phyloP scores from a whole-genome alignment of 92 coral and sea anemone genomes.

The Isaurus tuberculatus region DNA sequence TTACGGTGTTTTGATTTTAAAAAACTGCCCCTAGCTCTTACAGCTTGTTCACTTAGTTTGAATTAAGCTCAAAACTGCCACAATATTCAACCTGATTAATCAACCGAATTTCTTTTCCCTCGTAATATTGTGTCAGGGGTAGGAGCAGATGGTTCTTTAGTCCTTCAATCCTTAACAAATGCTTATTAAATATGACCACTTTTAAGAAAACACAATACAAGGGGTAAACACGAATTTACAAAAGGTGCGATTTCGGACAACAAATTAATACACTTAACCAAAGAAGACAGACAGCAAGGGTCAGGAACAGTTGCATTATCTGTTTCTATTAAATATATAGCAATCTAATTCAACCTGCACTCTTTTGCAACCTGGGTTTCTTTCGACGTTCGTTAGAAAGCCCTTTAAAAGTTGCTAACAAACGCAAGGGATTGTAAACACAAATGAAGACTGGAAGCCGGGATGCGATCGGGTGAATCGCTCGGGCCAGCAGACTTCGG shows the following conservation, averaged over 20 bases:
- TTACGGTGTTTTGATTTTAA: not conserved
- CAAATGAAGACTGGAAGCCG: constrained; percentile 28
- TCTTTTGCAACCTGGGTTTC: not conserved
- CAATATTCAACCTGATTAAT: not conserved
- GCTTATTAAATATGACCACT: constrained; percentile 28
- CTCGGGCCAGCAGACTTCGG: not conserved
- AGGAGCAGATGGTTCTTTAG: not conserved
- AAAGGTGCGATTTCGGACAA: constrained; percentile 42
- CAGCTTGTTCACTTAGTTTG: not conserved
- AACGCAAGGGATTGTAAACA: not conserved
- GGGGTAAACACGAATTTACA: constrained; percentile 27
- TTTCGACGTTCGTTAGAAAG: not conserved
- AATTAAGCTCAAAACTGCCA: not conserved
- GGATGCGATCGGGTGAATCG: not conserved
- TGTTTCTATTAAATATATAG: not conserved
- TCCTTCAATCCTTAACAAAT: constrained; percentile 31
- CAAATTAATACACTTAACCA: constrained; percentile 11
- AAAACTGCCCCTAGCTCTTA: not conserved
- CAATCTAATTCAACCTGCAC: not conserved
- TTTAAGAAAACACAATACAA: constrained; percentile 8
- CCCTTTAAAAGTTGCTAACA: constrained; percentile 17
- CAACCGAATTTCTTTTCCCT: constrained; percentile 10
- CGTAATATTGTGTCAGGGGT: not conserved
- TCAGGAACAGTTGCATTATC: constrained; percentile 4
- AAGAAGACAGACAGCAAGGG: constrained; percentile 24